These are phyloP conservation scores for Stercorarius parasiticus DNA, from an alignment of 2,113 vertebrate species.

Conservation along the genomic window DNA sequence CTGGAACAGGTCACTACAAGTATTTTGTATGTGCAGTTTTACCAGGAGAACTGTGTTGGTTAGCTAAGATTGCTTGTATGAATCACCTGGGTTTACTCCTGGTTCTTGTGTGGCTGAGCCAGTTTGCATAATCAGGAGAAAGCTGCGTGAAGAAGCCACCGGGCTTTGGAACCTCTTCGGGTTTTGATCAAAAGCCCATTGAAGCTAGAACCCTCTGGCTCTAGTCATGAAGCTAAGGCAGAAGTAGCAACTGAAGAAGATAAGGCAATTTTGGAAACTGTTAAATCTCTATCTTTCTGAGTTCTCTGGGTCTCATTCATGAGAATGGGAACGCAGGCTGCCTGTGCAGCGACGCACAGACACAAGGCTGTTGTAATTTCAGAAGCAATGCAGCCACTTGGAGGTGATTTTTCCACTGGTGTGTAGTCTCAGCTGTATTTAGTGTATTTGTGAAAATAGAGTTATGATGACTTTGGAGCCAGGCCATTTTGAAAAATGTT, in stretches of 20 bases:
- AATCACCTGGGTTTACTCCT: constrained; percentile 26
- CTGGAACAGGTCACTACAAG: constrained; percentile 28
- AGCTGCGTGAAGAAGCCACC: background rate
- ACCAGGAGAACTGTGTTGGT: background rate
- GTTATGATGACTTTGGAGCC: background rate
- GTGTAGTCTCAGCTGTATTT: background rate
- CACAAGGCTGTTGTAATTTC: background rate
- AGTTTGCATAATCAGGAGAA: constrained; percentile 5
- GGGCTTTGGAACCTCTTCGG: constrained; percentile 4
- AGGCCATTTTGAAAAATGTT: background rate
- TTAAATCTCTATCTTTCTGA: background rate
- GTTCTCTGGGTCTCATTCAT: fast-evolving
- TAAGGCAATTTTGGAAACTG: background rate
- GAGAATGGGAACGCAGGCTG: background rate
- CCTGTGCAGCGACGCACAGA: background rate
- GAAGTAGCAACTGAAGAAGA: background rate
- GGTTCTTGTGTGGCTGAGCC: constrained; percentile 16
- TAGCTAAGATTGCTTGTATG: background rate
- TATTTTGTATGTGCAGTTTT: constrained; percentile 9
- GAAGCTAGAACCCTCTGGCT: background rate
- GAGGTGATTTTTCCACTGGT: background rate
- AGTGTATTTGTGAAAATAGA: background rate
- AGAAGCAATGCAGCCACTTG: background rate
- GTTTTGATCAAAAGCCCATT: constrained; percentile 37
- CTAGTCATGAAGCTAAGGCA: background rate